These are phyloP conservation scores for Papilio xuthus DNA, from an alignment of 1,140 invertebrate genomes.

Conservation along the genomic window DNA sequence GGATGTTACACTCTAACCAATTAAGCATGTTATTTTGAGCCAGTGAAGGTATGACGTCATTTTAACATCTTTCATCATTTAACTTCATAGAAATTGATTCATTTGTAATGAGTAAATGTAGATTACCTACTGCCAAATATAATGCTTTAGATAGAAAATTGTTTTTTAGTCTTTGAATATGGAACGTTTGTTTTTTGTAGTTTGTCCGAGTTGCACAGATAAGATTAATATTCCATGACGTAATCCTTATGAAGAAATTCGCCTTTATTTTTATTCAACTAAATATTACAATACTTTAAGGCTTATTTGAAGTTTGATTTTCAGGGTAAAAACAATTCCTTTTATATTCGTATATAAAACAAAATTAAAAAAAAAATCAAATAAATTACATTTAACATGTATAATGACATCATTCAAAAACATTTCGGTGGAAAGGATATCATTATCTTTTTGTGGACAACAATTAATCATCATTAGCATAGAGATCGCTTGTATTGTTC, in stretches of 20 bases:
- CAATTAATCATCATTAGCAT: conserved; percentile 32
- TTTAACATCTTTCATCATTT: conserved; percentile 28
- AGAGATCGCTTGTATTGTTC: conserved; percentile 32
- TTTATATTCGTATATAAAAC: no score
- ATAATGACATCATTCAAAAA: conserved; percentile 15
- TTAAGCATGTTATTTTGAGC: conserved; percentile 54
- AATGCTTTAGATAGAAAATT: no score
- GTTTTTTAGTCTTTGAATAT: neutral
- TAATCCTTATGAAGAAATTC: neutral
- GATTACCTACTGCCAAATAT: no score
- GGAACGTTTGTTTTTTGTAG: conserved; percentile 2
- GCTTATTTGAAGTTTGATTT: neutral
- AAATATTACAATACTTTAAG: neutral
- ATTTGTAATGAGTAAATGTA: neutral
- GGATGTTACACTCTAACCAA: conserved; percentile 62
- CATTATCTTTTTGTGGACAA: conserved; percentile 27
- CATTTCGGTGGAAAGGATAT: conserved; percentile 18
- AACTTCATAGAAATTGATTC: conserved; percentile 1
- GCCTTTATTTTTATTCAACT: neutral
- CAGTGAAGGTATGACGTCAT: conserved; percentile 54
- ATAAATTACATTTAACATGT: neutral
- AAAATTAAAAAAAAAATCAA: no score
- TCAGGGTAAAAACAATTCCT: no score
- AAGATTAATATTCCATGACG: conserved; percentile 18
- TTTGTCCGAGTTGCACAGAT: neutral